Base-by-base conservation (phyloP, 2,113 vertebrate genomes). In the Tautogolabrus adspersus region DNA sequence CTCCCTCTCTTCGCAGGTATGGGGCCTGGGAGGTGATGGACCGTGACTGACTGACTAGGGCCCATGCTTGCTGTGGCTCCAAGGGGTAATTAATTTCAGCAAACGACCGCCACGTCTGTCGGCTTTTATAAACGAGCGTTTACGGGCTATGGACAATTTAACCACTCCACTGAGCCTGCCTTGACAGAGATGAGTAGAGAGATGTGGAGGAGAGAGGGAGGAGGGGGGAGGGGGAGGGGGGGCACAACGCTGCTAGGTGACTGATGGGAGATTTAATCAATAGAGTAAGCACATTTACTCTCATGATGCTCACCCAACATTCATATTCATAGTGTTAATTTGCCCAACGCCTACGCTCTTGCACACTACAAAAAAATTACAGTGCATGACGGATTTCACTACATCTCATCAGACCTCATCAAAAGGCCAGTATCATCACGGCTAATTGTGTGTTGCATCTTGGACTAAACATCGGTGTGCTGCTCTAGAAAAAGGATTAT, bases 71-170 rank as follows among this genome's bases (percentile, higher is more conserved):
- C 89, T 77, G 87, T 88, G 83, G 91, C 90, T 91, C 90, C 38
- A 78, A 93, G 91, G 93, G 92, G 92, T 95, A 94, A 95, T 95
- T 94, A 93, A 94, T 94, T 94, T 93, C 88, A 91, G 91, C 90
- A 94, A 95, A 95, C 93, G 93, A 94, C 93, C 81, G 88, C 88
- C 92, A 93, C 91, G 92, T 94, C 94, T 94, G 94, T 94, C 93
- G 88, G 88, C 87, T 93, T 95, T 94, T 94, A 94, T 95, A 94
- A 95, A 95, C 89, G 93, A 94, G 91, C 91, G 72, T 94, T 94
- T 95, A 94, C 92, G 89, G 83, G 90, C 92, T 91, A 93, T 93
- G 93, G 93, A 94, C 93, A 90, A 94, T 95, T 95, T 94, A 94
- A 93, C 94, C 91, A 94, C 90, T 91, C 85, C 91, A 89, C 85